Evolutionary conservation across 2,888 invertebrate species (phyloP), one percentile per base, ranked within the genome.

Genomic region (Charanyca ferruginea): DNA sequence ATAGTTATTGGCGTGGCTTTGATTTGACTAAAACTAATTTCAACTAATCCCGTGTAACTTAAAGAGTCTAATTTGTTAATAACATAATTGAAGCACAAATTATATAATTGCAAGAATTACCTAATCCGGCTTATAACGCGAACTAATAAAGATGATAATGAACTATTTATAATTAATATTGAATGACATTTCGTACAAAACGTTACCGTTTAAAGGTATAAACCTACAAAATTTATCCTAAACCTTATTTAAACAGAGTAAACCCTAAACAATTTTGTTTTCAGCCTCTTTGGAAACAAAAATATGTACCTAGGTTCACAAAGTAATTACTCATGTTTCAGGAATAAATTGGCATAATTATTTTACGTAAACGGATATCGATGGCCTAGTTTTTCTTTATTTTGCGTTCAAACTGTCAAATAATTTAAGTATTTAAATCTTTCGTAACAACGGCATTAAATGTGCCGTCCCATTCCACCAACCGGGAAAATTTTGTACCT

Each of bases 301-400:
- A 55, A 52, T 66, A n/a, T n/a, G n/a, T n/a, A n/a, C n/a, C n/a
- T n/a, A 55, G 25, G 44, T 32, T 66, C 22, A 20, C 23, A 51
- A 61, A 74, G 68, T 79, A 66, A 74, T 74, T 61, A 75, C 58
- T 79, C 23, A 48, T 38, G 45, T 51, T 68, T 76, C 44, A 55
- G 55, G 59, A 67, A 59, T 55, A 55, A n/a, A 75, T 75, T 75
- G 69, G 59, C 80, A 75, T 35, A n/a, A n/a, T n/a, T n/a, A 48
- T 79, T 62, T 57, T 41, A 62, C 44, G 61, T 47, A 9, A 58
- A 75, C 68, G 49, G 32, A 59, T 67, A 62, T 59, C 62, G 48
- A 68, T 63, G 47, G 25, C 51, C 22, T 61, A 61, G 53, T 62
- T 44, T 49, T 16, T 55, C 13, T 44, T 59, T 41, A 32, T 32